A percentile compares a stretch with the other conserved stretches of the same genome.
These are phyloP conservation scores for Enhydra lutris DNA, from an alignment of 2,113 vertebrate genomes.

Conservation along the genomic window DNA sequence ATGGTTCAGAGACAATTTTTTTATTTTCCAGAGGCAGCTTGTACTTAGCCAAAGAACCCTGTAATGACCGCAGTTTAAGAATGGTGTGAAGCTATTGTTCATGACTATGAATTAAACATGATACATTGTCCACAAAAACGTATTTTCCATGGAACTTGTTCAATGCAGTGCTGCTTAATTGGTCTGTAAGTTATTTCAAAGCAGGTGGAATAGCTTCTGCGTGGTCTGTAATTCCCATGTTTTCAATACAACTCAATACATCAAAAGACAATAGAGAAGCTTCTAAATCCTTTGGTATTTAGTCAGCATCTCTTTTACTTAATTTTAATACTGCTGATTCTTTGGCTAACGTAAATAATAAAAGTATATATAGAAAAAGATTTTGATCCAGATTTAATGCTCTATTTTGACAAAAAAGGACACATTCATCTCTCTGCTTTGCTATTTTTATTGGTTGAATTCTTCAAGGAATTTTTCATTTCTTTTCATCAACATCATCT, in stretches of 20 bases:
- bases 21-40: not conserved
- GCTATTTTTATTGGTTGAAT: not conserved
- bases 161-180: not conserved
- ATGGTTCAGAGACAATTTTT: not conserved
- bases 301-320: not conserved
- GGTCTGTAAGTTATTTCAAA: not conserved
- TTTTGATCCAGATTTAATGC: not conserved
- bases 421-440: not conserved
- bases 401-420: not conserved
- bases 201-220: not conserved
- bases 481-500: not conserved
- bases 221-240: not conserved
- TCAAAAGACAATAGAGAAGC: not conserved
- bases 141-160: slow-evolving; percentile 16
- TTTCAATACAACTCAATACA: not conserved
- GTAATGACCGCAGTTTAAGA: not conserved
- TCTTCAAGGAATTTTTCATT: not conserved
- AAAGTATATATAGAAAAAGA: not conserved
- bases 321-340: not conserved
- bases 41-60: not conserved
- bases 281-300: not conserved
- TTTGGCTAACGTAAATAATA: not conserved
- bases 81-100: not conserved
- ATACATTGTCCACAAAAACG: not conserved
- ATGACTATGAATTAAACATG: not conserved